These are phyloP conservation scores for Hypotaenidia philippensis DNA, from an alignment of 2,797 vertebrate species.

Conservation along the genomic window DNA sequence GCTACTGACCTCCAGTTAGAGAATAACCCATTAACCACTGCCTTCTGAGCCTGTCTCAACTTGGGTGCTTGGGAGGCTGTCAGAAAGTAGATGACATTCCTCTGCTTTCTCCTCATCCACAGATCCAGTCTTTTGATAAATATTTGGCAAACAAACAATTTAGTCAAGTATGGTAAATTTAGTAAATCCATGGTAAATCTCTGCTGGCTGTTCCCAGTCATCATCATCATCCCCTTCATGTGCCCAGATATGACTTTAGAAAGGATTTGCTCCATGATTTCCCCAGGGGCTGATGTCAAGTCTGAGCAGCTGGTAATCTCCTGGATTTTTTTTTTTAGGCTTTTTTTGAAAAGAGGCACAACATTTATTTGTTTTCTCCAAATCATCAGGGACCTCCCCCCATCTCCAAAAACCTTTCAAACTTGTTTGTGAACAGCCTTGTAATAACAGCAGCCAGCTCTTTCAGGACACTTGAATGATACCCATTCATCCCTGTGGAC, in stretches of 20 bases:
- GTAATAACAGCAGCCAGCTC: background rate
- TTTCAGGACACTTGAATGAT: too few relatives aligned
- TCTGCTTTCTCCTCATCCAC: background rate
- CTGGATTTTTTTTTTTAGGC: background rate
- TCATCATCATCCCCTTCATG: background rate
- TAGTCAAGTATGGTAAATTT: background rate
- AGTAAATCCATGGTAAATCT: constrained; percentile 23
- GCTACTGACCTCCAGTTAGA: background rate
- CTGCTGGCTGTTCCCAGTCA: background rate
- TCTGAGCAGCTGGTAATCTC: constrained; percentile 31
- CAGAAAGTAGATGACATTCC: background rate
- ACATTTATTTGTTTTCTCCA: background rate
- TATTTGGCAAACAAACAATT: background rate
- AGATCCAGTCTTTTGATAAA: background rate
- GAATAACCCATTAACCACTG: background rate
- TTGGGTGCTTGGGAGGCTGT: background rate
- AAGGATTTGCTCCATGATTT: constrained; percentile 42
- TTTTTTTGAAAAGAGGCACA: background rate
- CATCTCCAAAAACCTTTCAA: background rate
- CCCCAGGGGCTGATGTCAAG: background rate
- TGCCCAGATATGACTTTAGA: background rate
- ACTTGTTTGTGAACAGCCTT: background rate
- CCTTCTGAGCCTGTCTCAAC: background rate
- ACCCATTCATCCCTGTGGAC: background rate
- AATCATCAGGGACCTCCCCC: background rate